Percentiles rank a stretch among this genome's conserved stretches.
Conservation (phyloP, 1,140 invertebrate genomes). For the Drosophila chauvacae region DNA sequence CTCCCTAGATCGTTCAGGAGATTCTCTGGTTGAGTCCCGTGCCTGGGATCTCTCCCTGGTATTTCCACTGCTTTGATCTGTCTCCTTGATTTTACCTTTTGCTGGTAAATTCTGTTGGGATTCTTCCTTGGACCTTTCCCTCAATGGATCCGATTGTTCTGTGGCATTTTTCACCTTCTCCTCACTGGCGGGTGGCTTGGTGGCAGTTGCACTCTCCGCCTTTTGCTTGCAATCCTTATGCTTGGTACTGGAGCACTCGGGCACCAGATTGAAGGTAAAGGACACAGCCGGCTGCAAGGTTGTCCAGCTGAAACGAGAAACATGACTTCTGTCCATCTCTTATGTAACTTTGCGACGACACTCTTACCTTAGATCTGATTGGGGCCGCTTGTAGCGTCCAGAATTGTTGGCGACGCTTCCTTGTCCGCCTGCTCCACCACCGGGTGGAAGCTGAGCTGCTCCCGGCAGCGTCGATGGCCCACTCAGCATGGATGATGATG, state of each 20-base stretch:
- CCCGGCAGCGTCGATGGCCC: neutral
- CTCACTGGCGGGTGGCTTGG: neutral
- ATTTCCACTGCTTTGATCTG: neutral
- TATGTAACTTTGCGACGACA: neutral
- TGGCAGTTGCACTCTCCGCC: neutral
- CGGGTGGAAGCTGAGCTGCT: slow-evolving; percentile 25
- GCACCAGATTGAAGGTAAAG: slow-evolving; percentile 50
- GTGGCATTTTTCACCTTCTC: slow-evolving; percentile 12
- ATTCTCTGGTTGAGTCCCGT: slow-evolving; percentile 2
- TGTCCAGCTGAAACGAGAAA: slow-evolving; percentile 51
- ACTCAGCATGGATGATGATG: neutral
- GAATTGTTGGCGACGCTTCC: neutral
- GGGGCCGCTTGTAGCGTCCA: slow-evolving; percentile 25
- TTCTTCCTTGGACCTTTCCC: neutral
- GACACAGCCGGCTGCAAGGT: slow-evolving; percentile 42
- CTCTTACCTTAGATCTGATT: slow-evolving; percentile 59
- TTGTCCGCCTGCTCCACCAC: slow-evolving; percentile 8
- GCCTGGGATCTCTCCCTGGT: neutral
- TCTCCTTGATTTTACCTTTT: slow-evolving; percentile 1
- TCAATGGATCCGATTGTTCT: slow-evolving; percentile 7
- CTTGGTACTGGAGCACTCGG: slow-evolving; percentile 48
- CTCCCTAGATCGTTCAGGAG: neutral
- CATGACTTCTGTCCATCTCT: neutral
- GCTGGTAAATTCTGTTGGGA: neutral
- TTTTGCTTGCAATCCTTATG: slow-evolving; percentile 50